Evolutionary conservation across 1,140 invertebrate species (phyloP).

Genomic region (Euura lappo): DNA sequence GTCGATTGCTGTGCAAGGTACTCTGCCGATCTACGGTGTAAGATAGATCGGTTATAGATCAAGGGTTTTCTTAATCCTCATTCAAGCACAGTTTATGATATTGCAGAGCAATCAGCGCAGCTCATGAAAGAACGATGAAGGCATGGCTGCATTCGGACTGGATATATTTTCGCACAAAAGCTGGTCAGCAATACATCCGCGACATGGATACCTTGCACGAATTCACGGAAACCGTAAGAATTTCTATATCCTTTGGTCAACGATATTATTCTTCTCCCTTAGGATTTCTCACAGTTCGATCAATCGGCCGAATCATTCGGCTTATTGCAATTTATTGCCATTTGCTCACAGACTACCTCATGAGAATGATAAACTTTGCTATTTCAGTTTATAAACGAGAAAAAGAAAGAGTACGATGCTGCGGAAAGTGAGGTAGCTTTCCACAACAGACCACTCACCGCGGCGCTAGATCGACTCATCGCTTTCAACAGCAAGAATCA

Average conservation of each 20-base stretch:
- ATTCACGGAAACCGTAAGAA: conserved; percentile 62
- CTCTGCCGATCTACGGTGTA: not conserved
- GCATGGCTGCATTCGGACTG: conserved; percentile 68
- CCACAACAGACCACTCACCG: conserved; percentile 21
- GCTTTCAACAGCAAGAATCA: conserved; percentile 29
- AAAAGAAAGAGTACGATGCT: conserved; percentile 53
- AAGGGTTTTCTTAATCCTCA: not conserved
- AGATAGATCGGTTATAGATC: not conserved
- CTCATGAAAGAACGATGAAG: conserved; percentile 61
- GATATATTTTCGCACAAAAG: conserved; percentile 60
- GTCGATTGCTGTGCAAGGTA: conserved; percentile 31
- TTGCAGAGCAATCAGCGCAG: conserved; percentile 51
- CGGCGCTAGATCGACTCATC: conserved; percentile 30
- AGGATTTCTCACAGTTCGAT: too few species aligned
- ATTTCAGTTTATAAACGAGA: conserved; percentile 51
- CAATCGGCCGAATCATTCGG: conserved; percentile 38
- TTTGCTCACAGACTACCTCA: too few species aligned
- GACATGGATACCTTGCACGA: conserved; percentile 61
- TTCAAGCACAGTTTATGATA: not conserved
- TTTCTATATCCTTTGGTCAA: not conserved
- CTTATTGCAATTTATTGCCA: too few species aligned
- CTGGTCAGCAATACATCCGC: conserved; percentile 54
- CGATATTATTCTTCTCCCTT: too few species aligned
- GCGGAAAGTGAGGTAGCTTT: conserved; percentile 16
- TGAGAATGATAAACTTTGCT: too few species aligned